A percentile compares a stretch with the other conserved stretches of the same genome.
phyloP scores from a whole-genome alignment of 2,113 vertebrate genomes.

The Misgurnus mizolepis region DNA sequence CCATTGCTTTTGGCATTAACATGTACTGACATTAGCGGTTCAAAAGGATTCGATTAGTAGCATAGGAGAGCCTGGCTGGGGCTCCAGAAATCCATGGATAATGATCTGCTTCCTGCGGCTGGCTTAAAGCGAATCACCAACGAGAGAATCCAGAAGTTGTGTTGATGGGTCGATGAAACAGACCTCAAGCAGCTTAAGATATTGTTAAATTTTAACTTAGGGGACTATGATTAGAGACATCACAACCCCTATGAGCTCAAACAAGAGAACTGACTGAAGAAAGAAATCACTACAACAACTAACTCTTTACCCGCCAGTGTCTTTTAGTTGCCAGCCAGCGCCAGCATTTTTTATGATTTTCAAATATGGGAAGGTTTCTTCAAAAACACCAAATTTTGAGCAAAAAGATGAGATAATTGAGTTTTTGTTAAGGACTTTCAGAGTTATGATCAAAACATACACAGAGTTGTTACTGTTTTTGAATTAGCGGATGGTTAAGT shows the following conservation, averaged over 20 bases:
- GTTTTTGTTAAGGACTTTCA: too few relatives aligned
- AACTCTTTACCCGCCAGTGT: too few relatives aligned
- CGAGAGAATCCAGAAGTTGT: constrained; percentile 35
- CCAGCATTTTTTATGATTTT: too few relatives aligned
- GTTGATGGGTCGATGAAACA: constrained; percentile 35
- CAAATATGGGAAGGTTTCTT: too few relatives aligned
- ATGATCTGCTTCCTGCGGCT: constrained; percentile 37
- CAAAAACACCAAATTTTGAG: too few relatives aligned
- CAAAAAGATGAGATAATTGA: too few relatives aligned
- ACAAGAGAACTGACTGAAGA: not conserved
- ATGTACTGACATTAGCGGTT: constrained; percentile 40
- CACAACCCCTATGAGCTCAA: not conserved
- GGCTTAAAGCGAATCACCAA: constrained; percentile 18
- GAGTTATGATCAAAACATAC: too few relatives aligned
- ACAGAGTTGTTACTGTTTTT: too few relatives aligned
- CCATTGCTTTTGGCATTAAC: constrained; percentile 29
- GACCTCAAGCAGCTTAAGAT: constrained; percentile 24
- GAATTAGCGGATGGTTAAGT: too few relatives aligned
- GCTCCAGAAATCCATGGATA: constrained; percentile 36
- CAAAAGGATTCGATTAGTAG: constrained; percentile 47
- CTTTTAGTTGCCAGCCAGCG: too few relatives aligned
- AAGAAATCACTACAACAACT: not conserved
- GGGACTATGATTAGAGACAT: constrained; percentile 13
- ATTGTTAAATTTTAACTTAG: constrained; percentile 12
- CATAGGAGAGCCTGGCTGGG: constrained; percentile 36